Percentiles rank a stretch among this genome's conserved stretches.
Evolutionary conservation across 2,888 invertebrate species (phyloP).

Genomic region (Campopleginae sp.): DNA sequence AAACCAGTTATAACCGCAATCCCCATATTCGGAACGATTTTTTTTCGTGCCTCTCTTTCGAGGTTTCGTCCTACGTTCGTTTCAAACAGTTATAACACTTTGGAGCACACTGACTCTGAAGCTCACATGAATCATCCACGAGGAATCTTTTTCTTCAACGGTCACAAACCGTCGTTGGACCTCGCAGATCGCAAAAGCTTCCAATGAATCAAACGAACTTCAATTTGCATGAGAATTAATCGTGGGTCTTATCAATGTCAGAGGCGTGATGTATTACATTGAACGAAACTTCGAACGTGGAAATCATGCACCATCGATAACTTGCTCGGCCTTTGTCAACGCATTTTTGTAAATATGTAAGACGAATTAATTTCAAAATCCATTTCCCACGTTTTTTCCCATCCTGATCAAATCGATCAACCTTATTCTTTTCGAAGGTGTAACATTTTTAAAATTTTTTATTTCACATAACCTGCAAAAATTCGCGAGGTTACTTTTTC

Average conservation of each 20-base stretch:
- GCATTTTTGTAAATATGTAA: neutral
- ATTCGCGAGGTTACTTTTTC: neutral
- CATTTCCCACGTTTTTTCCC: no score
- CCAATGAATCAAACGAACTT: conserved; percentile 30
- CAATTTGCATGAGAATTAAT: conserved; percentile 50
- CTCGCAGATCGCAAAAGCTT: conserved; percentile 2
- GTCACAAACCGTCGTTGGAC: conserved; percentile 40
- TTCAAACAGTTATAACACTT: conserved; percentile 53
- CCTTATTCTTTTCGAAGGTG: no score
- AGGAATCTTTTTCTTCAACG: conserved; percentile 64
- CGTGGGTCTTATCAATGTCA: neutral
- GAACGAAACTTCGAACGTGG: neutral
- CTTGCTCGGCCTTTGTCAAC: neutral
- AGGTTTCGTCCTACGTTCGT: conserved; percentile 65
- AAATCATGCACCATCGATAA: neutral
- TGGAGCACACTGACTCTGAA: conserved; percentile 26
- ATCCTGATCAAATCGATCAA: neutral
- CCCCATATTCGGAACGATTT: conserved; percentile 75
- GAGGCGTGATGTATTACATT: neutral
- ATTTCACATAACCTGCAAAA: neutral
- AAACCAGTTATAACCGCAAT: conserved; percentile 76
- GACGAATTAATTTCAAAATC: no score
- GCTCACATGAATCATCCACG: conserved; percentile 65
- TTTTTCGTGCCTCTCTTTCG: conserved; percentile 69
- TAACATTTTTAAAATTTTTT: neutral